Evolutionary conservation across 2,888 invertebrate species (phyloP).

Genomic region (Rutpela maculata): DNA sequence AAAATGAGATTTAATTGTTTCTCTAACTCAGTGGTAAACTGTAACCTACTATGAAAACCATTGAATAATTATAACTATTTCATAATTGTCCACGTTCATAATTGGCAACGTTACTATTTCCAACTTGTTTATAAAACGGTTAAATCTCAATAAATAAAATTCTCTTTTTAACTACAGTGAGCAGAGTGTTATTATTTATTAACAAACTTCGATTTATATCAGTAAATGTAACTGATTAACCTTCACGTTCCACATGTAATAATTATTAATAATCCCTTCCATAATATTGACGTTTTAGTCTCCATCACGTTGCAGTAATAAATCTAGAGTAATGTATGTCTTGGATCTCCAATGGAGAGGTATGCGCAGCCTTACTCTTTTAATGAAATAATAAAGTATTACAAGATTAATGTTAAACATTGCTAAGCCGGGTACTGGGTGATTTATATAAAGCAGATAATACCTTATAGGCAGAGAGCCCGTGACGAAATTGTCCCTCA

Average conservation of each 20-base stretch:
- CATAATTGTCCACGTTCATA: no score
- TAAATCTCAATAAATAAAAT: no score
- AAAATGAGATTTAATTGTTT: no score
- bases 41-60: no score
- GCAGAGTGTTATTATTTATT: no score
- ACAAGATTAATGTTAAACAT: constrained; percentile 32
- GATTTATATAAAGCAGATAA: constrained; percentile 34
- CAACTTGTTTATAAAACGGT: no score
- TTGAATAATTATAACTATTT: no score
- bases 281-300: neutral
- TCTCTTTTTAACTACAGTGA: no score
- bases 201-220: neutral
- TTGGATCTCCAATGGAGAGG: neutral
- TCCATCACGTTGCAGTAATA: constrained; percentile 6
- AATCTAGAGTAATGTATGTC: neutral
- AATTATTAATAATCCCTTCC: constrained; percentile 15
- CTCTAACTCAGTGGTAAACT: no score
- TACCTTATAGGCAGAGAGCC: no score
- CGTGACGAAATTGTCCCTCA: no score
- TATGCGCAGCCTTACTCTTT: constrained; percentile 13
- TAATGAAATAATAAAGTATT: constrained; percentile 36
- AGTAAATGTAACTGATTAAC: neutral
- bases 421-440: constrained; percentile 16
- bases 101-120: no score
- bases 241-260: neutral